Evolutionary conservation across 1,140 invertebrate species (phyloP).

Genomic region (Tribolium castaneum): DNA sequence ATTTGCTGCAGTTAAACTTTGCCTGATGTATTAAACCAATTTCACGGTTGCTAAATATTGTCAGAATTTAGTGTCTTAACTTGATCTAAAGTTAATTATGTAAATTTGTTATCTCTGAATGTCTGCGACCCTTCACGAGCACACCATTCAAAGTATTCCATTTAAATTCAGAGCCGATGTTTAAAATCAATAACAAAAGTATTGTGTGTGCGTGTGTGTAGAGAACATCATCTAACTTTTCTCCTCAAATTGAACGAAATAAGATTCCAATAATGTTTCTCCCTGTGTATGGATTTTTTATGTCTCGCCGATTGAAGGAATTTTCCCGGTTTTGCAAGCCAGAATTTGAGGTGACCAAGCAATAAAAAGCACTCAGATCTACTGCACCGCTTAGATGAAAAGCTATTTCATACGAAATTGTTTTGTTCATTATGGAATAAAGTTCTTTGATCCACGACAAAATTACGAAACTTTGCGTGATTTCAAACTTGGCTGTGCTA

Average conservation of each 20-base stretch:
- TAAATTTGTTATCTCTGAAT: conserved; percentile 31
- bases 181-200: conserved; percentile 36
- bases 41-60: conserved; percentile 32
- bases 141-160: conserved; percentile 27
- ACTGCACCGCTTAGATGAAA: background rate
- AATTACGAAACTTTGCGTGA: conserved; percentile 31
- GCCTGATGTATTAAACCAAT: conserved; percentile 7
- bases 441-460: conserved; percentile 31
- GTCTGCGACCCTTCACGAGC: conserved; percentile 25
- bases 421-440: conserved; percentile 21
- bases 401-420: conserved; percentile 30
- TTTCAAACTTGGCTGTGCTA: conserved; percentile 26
- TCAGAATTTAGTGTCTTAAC: conserved; percentile 32
- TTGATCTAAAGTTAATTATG: conserved; percentile 36
- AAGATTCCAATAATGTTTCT: conserved; percentile 21
- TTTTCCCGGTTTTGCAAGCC: background rate
- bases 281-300: conserved; percentile 1
- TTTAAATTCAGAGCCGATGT: conserved; percentile 31
- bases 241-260: conserved; percentile 18
- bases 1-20: background rate
- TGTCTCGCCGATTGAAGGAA: background rate
- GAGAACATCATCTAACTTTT: conserved; percentile 30
- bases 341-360: conserved; percentile 3
- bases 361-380: conserved; percentile 9
- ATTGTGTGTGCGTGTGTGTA: conserved; percentile 23